Conservation (phyloP, 2,113 vertebrate species). For the Rhipidura dahli region DNA sequence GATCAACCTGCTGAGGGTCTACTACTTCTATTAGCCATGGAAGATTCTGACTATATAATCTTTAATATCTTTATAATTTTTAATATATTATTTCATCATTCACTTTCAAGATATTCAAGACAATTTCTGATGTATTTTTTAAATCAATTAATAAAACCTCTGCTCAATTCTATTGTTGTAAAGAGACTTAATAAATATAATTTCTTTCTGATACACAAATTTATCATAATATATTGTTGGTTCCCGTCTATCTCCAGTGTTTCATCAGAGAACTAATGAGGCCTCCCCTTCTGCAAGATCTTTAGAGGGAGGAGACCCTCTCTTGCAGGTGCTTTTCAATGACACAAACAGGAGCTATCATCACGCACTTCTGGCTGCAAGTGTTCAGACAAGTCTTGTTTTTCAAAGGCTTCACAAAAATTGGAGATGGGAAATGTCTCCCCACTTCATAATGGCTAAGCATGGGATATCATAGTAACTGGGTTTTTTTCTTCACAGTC, state of each 20-base stretch:
- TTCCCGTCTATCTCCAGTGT: background rate
- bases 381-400: background rate
- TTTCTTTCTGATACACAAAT: background rate
- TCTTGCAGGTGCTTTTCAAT: background rate
- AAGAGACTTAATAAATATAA: background rate
- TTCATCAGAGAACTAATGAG: background rate
- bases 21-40: background rate
- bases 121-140: background rate
- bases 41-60: background rate
- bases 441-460: background rate
- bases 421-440: background rate
- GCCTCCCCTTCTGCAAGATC: background rate
- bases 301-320: background rate
- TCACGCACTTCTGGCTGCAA: background rate
- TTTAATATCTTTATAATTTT: background rate
- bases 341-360: background rate
- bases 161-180: background rate
- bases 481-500: background rate
- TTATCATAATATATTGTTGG: background rate
- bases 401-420: background rate
- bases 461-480: background rate
- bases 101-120: background rate
- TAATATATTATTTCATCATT: background rate
- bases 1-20: background rate
- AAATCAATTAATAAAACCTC: slow-evolving; percentile 19